Evolutionary conservation across 1,140 invertebrate species (phyloP), one percentile per base, ranked within the genome.

Genomic region (Conus betulinus): DNA sequence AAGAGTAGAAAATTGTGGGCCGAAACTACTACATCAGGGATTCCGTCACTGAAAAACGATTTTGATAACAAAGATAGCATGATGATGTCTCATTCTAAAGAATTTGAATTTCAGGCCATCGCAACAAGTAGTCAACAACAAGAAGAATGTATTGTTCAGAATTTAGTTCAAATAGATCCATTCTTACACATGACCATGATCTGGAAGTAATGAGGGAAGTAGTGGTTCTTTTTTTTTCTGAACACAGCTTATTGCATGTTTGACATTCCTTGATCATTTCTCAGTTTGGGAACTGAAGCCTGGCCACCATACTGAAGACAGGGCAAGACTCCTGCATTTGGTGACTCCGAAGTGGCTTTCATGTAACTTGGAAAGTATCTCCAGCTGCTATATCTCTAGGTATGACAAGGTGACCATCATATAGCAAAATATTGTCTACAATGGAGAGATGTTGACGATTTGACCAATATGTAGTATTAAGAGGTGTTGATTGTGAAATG

Each of bases 51-150:
- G 52, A 15, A 60, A 60, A 15, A 60, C 4, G 57, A 8, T 60
- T 15, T 60, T 91, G 39, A 92, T 55, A 5, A 88, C 84, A 4
- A 20, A 27, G 11, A 85, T 85, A 23, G 60, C 25, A 5, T n/a
- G 7, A 5, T 5, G 3, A 13, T 23, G 84, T 25, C 11, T 60
- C 20, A 27, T 25, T 25, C 11, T 63, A 2, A 13, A 85, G 84
- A 17, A 0, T 17, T 13, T 17, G 10, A 11, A 90, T 57, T 81
- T 91, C 91, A 8, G 89, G 55, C 76, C 82, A 93, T 39, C 85
- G 74, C 51, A 89, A 90, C 60, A 85, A 90, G 85, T 89, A 93
- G 83, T 93, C 89, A 20, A 90, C 87, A 5, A 85, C 85, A 25
- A n/a, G n/a, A n/a, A n/a, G n/a, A n/a, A n/a, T n/a, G n/a, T n/a